Percentiles rank a stretch among this genome's conserved stretches.
Conservation (phyloP, 2,797 vertebrate genomes). For the Labroides dimidiatus region DNA sequence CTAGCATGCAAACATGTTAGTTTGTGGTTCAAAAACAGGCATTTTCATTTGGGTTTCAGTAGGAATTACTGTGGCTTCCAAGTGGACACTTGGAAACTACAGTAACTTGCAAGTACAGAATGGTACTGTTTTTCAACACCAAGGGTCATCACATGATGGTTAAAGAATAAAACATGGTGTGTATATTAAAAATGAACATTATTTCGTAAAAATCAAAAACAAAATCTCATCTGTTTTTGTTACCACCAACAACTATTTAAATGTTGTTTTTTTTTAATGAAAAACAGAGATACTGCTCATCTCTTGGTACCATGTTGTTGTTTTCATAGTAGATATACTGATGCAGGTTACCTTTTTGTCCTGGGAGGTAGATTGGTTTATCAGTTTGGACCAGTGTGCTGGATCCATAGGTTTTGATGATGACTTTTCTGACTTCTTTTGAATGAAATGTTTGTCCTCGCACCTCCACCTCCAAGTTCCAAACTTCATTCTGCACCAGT, state of each 20-base stretch:
- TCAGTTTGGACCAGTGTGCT: slow-evolving; percentile 89
- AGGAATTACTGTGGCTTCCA: no score
- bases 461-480: slow-evolving; percentile 71
- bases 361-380: slow-evolving; percentile 91
- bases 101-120: no score
- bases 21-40: no score
- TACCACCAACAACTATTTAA: neutral
- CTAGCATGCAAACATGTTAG: no score
- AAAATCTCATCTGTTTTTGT: no score
- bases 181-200: no score
- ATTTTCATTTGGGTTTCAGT: no score
- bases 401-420: slow-evolving; percentile 70
- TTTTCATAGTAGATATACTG: neutral
- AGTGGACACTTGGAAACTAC: no score
- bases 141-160: no score
- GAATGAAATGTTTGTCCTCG: slow-evolving; percentile 80
- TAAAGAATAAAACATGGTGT: no score
- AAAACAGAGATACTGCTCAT: neutral
- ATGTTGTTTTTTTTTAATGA: neutral
- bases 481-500: slow-evolving; percentile 4
- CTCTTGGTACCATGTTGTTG: neutral
- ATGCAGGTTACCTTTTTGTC: slow-evolving; percentile 79
- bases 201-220: no score
- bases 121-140: no score
- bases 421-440: slow-evolving; percentile 78